phyloP scores from a whole-genome alignment of 2,113 vertebrate genomes.

The Vulpes vulpes region DNA sequence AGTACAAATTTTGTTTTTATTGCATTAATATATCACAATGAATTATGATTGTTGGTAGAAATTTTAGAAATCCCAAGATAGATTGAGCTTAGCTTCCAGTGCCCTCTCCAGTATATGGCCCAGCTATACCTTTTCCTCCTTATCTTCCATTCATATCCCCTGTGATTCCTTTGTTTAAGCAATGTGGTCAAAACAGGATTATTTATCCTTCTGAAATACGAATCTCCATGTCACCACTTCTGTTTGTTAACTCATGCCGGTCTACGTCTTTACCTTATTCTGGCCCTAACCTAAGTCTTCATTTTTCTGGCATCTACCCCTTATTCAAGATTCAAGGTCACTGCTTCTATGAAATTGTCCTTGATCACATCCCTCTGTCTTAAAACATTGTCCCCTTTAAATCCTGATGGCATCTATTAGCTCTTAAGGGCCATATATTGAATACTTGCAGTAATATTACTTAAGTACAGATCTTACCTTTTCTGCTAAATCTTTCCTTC shows the following conservation, averaged over 20 bases:
- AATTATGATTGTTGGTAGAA: not conserved
- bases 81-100: not conserved
- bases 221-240: not conserved
- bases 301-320: not conserved
- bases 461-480: not conserved
- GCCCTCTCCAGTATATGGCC: not conserved
- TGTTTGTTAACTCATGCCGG: not conserved
- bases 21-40: not conserved
- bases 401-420: not conserved
- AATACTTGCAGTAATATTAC: not conserved
- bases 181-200: not conserved
- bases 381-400: not conserved
- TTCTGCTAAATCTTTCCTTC: not conserved
- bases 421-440: not conserved
- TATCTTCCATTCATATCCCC: not conserved
- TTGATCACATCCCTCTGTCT: not conserved
- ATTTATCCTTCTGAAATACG: not conserved
- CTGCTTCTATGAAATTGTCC: not conserved
- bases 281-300: not conserved
- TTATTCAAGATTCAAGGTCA: not conserved
- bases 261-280: not conserved
- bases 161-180: not conserved
- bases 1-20: not conserved
- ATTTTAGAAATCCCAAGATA: constrained; percentile 18
- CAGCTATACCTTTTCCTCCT: not conserved